Evolutionary conservation across 2,888 invertebrate species (phyloP).

Genomic region (Sesia bembeciformis): DNA sequence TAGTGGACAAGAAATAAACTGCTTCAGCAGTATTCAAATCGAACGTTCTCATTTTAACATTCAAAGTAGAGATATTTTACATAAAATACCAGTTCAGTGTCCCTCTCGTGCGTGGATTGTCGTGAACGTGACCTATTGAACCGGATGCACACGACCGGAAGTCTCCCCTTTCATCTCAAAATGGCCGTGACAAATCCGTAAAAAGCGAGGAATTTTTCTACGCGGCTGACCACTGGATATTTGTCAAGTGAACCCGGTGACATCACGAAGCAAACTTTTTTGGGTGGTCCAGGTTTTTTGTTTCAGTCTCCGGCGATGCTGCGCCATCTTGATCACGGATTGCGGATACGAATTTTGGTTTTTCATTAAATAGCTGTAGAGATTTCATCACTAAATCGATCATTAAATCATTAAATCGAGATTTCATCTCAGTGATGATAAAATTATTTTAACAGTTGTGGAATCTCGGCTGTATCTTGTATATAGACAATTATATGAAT

Average conservation of each 20-base stretch:
- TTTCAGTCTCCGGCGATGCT: constrained; percentile 16
- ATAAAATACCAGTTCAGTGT: too few species aligned
- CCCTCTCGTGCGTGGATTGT: not conserved
- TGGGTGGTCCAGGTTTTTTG: constrained; percentile 26
- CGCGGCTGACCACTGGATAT: constrained; percentile 58
- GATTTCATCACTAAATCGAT: not conserved
- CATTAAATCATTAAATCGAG: not conserved
- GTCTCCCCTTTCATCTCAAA: constrained; percentile 59
- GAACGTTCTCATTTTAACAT: too few species aligned
- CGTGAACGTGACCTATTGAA: constrained; percentile 20
- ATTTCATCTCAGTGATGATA: too few species aligned
- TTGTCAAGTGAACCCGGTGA: constrained; percentile 35
- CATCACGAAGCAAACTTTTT: constrained; percentile 57
- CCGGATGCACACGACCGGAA: constrained; percentile 65
- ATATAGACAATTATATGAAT: too few species aligned
- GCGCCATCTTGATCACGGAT: constrained; percentile 6
- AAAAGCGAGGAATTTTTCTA: constrained; percentile 62
- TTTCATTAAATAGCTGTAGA: not conserved
- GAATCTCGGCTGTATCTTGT: too few species aligned
- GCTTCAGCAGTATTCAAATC: too few species aligned
- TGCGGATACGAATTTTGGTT: constrained; percentile 5
- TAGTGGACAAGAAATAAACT: too few species aligned
- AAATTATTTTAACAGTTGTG: too few species aligned
- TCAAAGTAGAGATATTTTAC: too few species aligned
- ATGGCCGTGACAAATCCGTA: constrained; percentile 60